Evolutionary conservation across 2,113 vertebrate species (phyloP).

Genomic region (Aleadryas rufinucha): DNA sequence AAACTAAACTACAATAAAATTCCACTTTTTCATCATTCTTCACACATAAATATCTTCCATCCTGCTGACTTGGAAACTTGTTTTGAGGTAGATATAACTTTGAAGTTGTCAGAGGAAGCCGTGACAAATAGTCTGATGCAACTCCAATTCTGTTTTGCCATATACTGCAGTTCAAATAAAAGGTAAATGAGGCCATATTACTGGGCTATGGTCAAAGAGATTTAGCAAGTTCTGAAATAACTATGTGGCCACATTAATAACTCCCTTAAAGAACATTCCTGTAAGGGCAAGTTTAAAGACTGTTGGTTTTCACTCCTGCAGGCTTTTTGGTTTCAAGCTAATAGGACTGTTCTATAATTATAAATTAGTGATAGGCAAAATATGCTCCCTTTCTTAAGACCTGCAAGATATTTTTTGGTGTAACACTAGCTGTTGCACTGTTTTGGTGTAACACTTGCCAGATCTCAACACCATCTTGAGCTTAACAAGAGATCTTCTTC

Average conservation of each 20-base stretch:
- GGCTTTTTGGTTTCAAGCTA: neutral
- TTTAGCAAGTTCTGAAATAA: neutral
- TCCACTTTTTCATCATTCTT: neutral
- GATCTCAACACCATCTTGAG: neutral
- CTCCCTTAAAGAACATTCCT: neutral
- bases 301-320: neutral
- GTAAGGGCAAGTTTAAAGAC: neutral
- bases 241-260: neutral
- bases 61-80: slow-evolving; percentile 1
- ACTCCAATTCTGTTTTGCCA: neutral
- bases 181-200: neutral
- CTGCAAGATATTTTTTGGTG: neutral
- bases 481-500: neutral
- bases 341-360: neutral
- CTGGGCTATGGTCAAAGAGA: neutral
- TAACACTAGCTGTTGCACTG: neutral
- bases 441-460: neutral
- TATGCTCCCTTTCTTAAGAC: neutral
- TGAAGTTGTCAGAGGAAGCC: slow-evolving; percentile 9
- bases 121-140: neutral
- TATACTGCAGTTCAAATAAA: neutral
- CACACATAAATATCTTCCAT: neutral
- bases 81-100: slow-evolving; percentile 4
- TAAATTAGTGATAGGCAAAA: neutral
- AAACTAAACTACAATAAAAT: neutral